Evolutionary conservation across 2,113 vertebrate species (phyloP), one percentile per base, ranked within the genome.

Genomic region (Dunckerocampus dactyliophorus): DNA sequence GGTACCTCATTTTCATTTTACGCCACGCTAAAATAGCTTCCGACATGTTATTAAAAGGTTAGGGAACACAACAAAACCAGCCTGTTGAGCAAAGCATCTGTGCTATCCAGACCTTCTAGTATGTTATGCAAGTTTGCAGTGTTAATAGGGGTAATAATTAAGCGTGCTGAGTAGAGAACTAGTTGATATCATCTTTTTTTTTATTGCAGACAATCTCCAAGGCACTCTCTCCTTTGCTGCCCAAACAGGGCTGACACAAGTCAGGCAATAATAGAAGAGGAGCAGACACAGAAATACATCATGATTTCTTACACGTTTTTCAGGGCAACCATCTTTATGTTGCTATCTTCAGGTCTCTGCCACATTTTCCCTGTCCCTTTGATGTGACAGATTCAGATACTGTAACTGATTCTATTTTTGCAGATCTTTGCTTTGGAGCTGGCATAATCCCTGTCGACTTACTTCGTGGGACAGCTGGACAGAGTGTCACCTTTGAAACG

Each of bases 81-180:
- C 39, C 39, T 43, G 39, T 39, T 39, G 37, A 39, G 37, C 37
- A 39, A 39, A 39, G 11, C 39, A 43, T 43, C 39, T 3, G 3
- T 53, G 16, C 24, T n/a, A 34, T 16, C 5, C 50, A 52, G 50
- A 17, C 2, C 12, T 51, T 24, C 14, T 3, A 31, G 24, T n/a
- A 10, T 14, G 56, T 37, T 62, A 53, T 51, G 50, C 15, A 59
- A 65, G 46, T 43, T 16, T 42, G 17, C n/a, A 3, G 43, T 19
- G 42, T 63, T 55, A 51, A 24, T 47, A 16, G 39, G 34, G 61
- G 17, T 69, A 76, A 79, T 77, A 28, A 73, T 70, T 63, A 67
- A 66, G 4, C 53, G 9, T 19, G 12, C 10, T 31, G 22, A 66
- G n/a, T 3, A 9, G 22, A 4, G 14, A 11, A 54, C 4, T 1